Percentiles rank a stretch among this genome's conserved stretches.
Evolutionary conservation across 2,888 invertebrate species (phyloP).

Genomic region (Drosophila merina): DNA sequence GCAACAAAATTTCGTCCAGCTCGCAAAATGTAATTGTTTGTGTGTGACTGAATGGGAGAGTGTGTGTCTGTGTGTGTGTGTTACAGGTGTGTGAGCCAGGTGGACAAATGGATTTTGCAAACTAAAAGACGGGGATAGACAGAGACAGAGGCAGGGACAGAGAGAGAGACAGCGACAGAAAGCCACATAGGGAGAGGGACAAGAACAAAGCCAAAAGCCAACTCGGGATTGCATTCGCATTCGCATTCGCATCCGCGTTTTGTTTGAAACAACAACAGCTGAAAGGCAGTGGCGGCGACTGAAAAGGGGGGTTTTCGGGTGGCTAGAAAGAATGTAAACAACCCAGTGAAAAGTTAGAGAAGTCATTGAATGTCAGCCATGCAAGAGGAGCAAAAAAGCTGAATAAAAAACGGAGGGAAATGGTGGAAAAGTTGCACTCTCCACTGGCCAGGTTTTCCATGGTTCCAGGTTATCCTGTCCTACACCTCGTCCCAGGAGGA

Average conservation of each 20-base stretch:
- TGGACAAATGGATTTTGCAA: constrained; percentile 77
- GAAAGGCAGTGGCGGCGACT: constrained; percentile 18
- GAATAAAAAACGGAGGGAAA: constrained; percentile 10
- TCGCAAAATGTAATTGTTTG: constrained; percentile 18
- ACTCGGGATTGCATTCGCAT: constrained; percentile 68
- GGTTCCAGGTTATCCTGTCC: constrained; percentile 8
- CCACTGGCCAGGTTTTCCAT: constrained; percentile 43
- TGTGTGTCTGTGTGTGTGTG: neutral
- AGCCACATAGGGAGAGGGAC: constrained; percentile 2
- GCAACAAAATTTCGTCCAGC: constrained; percentile 69
- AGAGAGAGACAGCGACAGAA: constrained; percentile 10
- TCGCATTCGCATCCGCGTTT: constrained; percentile 64
- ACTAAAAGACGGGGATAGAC: constrained; percentile 44
- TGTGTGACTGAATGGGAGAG: neutral
- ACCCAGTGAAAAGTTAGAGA: constrained; percentile 72
- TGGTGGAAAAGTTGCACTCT: constrained; percentile 35
- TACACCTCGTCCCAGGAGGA: neutral
- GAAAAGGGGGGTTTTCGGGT: constrained; percentile 9
- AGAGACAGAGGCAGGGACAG: constrained; percentile 2
- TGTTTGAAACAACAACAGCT: constrained; percentile 52
- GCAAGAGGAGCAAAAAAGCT: constrained; percentile 51
- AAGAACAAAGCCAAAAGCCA: constrained; percentile 9
- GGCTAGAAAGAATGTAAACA: constrained; percentile 57
- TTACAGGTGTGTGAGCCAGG: constrained; percentile 53
- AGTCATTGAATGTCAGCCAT: constrained; percentile 79